A percentile compares a stretch with the other conserved stretches of the same genome.
Evolutionary conservation across 1,140 invertebrate species (phyloP).

Genomic region (Aphidius ervi): DNA sequence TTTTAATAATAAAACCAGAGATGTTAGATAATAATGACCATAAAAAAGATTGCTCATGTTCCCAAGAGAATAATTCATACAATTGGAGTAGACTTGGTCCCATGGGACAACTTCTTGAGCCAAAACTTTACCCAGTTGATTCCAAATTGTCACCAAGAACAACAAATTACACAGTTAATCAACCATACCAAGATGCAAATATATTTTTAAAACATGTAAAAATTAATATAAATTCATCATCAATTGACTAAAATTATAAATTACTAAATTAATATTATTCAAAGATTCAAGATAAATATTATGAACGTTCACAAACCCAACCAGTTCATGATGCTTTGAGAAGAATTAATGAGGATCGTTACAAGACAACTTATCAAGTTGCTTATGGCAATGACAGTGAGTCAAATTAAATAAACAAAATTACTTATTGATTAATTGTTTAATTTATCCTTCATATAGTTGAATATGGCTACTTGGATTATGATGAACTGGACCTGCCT

Average conservation of each 20-base stretch:
- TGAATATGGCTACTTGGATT: constrained; percentile 3
- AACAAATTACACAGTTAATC: too few species aligned
- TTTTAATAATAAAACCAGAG: constrained; percentile 10
- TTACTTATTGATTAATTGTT: constrained; percentile 6
- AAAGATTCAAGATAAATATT: too few species aligned
- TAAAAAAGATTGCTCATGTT: constrained; percentile 18
- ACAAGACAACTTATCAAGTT: constrained; percentile 58
- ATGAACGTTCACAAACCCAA: constrained; percentile 37
- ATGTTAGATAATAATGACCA: constrained; percentile 44
- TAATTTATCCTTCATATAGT: not conserved
- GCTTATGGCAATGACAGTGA: constrained; percentile 56
- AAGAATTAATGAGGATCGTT: constrained; percentile 55
- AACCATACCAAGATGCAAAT: too few species aligned
- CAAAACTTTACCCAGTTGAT: constrained; percentile 57
- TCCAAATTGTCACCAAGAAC: constrained; percentile 53
- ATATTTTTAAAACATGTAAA: too few species aligned
- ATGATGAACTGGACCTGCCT: not conserved
- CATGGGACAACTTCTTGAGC: constrained; percentile 57
- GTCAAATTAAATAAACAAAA: not conserved
- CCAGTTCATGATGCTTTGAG: constrained; percentile 54
- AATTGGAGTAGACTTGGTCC: constrained; percentile 43
- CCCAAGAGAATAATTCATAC: constrained; percentile 38
- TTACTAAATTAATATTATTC: too few species aligned
- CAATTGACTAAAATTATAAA: too few species aligned
- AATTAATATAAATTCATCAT: too few species aligned